phyloP scores from a whole-genome alignment of 2,113 vertebrate species.

The Dasypus novemcinctus region DNA sequence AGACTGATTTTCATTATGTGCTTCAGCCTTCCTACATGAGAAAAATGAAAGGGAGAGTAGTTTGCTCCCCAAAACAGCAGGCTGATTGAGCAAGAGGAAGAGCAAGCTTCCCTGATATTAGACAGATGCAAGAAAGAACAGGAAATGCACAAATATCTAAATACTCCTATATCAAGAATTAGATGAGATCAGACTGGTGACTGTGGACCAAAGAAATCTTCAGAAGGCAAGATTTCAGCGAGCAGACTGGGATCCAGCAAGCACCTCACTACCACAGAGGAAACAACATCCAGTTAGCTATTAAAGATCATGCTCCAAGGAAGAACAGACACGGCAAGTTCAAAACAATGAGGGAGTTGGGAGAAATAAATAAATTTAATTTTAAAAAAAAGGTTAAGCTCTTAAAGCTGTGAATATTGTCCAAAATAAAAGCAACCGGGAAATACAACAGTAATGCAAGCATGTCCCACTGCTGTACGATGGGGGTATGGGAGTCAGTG shows the following conservation, averaged over 20 bases:
- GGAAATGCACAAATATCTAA: not conserved
- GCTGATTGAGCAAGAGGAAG: not conserved
- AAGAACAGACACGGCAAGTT: too few species aligned
- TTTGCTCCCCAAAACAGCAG: not conserved
- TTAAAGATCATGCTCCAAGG: not conserved
- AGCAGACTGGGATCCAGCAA: not conserved
- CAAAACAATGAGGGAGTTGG: too few species aligned
- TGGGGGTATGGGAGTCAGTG: not conserved
- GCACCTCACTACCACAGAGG: not conserved
- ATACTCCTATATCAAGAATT: not conserved
- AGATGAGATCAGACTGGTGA: not conserved
- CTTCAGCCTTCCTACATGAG: not conserved
- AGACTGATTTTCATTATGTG: not conserved
- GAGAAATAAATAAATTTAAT: too few species aligned
- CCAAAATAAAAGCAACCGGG: not conserved
- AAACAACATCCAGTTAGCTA: not conserved
- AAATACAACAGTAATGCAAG: accelerated
- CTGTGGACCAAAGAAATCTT: not conserved
- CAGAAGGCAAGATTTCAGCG: not conserved
- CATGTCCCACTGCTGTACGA: accelerated
- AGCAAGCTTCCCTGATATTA: not conserved
- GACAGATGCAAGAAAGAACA: not conserved
- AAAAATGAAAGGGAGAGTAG: not conserved
- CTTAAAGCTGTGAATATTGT: not conserved
- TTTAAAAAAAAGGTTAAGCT: too few species aligned